Evolutionary conservation across 2,797 vertebrate genomes (phyloP).

Genomic region (Tachyglossus aculeatus): DNA sequence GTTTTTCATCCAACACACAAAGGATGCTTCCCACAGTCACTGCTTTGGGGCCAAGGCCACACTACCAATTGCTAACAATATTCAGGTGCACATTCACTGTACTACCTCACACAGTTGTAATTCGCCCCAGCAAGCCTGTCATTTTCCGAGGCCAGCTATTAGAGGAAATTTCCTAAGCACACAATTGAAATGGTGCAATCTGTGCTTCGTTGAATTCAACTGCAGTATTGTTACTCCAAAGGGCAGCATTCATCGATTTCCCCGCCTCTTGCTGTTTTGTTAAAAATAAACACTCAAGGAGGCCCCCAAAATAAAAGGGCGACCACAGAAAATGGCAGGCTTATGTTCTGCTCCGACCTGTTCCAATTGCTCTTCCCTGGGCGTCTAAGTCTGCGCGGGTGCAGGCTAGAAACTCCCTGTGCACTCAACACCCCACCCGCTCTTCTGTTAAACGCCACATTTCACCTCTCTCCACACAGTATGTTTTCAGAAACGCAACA

Average conservation of each 20-base stretch:
- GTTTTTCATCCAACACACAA: not conserved
- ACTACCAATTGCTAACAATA: fast-evolving
- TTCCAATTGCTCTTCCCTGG: not conserved
- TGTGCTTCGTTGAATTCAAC: not conserved
- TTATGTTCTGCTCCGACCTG: not conserved
- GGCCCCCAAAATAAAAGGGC: fast-evolving
- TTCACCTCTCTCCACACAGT: not conserved
- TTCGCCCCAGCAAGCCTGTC: not conserved
- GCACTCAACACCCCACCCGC: not conserved
- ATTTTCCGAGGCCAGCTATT: not conserved
- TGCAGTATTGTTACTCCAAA: not conserved
- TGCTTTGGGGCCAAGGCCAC: not conserved
- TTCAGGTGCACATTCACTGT: too few relatives aligned
- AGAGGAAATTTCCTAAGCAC: not conserved
- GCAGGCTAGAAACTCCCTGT: not conserved
- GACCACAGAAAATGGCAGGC: fast-evolving
- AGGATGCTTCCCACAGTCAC: not conserved
- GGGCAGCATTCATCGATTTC: fast-evolving
- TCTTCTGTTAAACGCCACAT: not conserved
- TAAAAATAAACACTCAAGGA: not conserved
- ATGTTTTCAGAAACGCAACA: not conserved
- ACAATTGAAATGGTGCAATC: not conserved
- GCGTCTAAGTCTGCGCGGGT: not conserved
- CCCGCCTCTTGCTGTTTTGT: not conserved
- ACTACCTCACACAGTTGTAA: not conserved